Evolutionary conservation across 2,113 vertebrate species (phyloP), one percentile per base, ranked within the genome.

Genomic region (Apaloderma vittatum): DNA sequence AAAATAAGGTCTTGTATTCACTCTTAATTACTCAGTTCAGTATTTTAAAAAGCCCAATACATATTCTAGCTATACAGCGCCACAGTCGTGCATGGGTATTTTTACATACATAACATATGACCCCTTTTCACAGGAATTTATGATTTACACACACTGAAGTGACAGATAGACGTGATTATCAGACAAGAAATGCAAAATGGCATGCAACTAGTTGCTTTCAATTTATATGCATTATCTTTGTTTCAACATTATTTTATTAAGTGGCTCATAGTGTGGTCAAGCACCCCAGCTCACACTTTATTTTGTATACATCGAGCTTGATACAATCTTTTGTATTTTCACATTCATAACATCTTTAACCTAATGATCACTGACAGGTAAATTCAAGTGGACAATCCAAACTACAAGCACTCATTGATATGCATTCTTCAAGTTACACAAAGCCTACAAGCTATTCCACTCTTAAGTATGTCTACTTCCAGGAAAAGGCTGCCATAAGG

Each of bases 271-370:
- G 27, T 51, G 30, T 15, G 17, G 49, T 36, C 63, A 49, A 61
- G 83, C 45, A 91, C n/a, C 65, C 43, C 54, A 78, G 70, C 62
- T 66, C 86, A 91, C 68, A 46, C 34, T 81, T 89, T 9, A 75
- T 54, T 94, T 74, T 57, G 55, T 71, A 84, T 40, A 96, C 90
- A 86, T 3, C 45, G 54, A 92, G 45, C 46, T 95, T 82, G 84
- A 85, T 91, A 97, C 86, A 96, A 93, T 89, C 93, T 82, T 96
- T 15, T 49, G 13, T 75, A 85, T 68, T 95, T 92, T 94, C 63
- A 94, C 95, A 94, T 96, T 97, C 73, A 29, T 94, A 91, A 83
- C 65, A 92, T 67, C 72, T 88, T 93, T 76, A 87, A 86, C 83
- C 63, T 79, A 92, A 81, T 6, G 4, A 72, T 84, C 48, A 90